Evolutionary conservation across 2,113 vertebrate genomes (phyloP).

Genomic region (Nanorana parkeri): DNA sequence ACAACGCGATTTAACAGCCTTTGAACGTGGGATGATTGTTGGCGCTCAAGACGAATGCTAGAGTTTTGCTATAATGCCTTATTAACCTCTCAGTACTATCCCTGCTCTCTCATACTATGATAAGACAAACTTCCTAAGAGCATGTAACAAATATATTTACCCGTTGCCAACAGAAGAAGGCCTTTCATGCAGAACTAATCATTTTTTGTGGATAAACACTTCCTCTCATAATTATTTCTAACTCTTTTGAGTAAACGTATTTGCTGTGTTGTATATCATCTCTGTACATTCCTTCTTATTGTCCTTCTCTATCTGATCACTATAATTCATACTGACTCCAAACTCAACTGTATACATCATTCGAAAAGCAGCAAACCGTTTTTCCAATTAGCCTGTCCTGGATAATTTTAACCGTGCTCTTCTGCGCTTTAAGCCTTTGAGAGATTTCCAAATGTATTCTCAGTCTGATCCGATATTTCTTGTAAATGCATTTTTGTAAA

Average conservation of each 20-base stretch:
- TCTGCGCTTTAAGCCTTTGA: not conserved
- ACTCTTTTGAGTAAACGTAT: not conserved
- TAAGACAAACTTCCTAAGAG: no score
- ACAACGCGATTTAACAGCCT: no score
- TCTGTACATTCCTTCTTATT: conserved; percentile 7
- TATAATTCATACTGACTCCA: conserved; percentile 27
- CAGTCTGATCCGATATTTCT: conserved; percentile 43
- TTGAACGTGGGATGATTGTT: no score
- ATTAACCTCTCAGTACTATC: no score
- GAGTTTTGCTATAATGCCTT: no score
- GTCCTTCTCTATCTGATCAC: conserved; percentile 23
- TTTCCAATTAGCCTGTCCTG: conserved; percentile 14
- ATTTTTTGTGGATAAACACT: no score
- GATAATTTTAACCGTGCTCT: conserved; percentile 31
- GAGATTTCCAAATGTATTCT: conserved; percentile 25
- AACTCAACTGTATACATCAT: conserved; percentile 19
- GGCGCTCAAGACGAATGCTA: no score
- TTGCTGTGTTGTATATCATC: conserved; percentile 1
- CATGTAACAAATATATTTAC: no score
- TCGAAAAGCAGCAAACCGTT: not conserved
- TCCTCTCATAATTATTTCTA: not conserved
- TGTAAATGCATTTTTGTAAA: conserved; percentile 55
- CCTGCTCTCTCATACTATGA: no score
- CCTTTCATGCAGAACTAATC: no score
- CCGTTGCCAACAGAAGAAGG: no score